Percentiles rank a stretch among this genome's conserved stretches.
Conservation (phyloP, 2,113 vertebrate species). For the Pollimyrus isidori region DNA sequence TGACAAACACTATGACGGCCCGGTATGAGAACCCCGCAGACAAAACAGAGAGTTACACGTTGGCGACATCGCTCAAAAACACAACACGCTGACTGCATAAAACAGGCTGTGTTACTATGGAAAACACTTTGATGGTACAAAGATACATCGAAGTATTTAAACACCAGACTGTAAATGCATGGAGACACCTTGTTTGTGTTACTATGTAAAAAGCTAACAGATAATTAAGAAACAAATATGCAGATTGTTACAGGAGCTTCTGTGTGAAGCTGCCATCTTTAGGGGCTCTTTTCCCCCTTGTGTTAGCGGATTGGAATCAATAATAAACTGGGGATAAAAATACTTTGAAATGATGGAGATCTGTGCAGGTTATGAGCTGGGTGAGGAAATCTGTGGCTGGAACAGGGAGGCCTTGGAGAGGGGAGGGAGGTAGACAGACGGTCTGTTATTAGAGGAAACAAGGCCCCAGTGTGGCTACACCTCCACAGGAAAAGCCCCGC, state of each 20-base stretch:
- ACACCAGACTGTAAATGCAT: background rate
- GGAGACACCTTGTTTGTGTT: background rate
- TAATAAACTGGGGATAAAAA: background rate
- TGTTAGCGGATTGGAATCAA: background rate
- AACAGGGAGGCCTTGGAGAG: background rate
- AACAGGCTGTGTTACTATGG: background rate
- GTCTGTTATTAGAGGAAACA: constrained; percentile 6
- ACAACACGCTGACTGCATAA: background rate
- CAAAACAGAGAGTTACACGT: background rate
- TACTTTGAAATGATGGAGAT: background rate
- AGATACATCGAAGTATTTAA: background rate
- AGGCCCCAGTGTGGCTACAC: background rate
- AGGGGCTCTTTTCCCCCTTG: background rate
- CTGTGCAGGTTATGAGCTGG: background rate
- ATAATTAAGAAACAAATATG: background rate
- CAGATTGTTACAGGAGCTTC: background rate
- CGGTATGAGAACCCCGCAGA: background rate
- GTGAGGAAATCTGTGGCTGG: background rate
- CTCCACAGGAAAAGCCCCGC: background rate
- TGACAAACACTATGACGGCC: background rate
- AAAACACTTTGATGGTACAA: background rate
- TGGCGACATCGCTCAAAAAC: background rate
- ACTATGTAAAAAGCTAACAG: background rate
- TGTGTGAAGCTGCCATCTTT: too few relatives aligned
- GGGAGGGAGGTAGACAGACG: background rate